phyloP scores from a whole-genome alignment of 2,888 invertebrate genomes.

The Smittia sp. region DNA sequence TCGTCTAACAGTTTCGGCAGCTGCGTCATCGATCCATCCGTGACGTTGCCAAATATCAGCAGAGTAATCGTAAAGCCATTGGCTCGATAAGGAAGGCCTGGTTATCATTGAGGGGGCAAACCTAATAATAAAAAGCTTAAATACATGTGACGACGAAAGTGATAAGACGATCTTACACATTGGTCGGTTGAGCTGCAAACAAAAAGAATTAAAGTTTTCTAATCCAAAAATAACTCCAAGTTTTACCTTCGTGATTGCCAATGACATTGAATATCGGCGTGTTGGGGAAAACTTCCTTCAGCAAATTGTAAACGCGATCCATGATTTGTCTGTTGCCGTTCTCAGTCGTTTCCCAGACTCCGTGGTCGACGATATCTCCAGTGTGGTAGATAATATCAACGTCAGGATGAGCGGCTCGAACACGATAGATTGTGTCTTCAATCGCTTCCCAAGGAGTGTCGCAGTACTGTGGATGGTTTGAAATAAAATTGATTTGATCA shows the following conservation, averaged over 20 bases:
- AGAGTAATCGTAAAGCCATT: constrained; percentile 71
- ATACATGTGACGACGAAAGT: not conserved
- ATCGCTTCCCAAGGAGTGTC: constrained; percentile 71
- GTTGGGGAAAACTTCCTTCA: constrained; percentile 60
- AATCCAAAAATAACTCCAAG: too few species aligned
- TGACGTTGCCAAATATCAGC: not conserved
- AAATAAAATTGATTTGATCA: constrained; percentile 50
- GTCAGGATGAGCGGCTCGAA: constrained; percentile 58
- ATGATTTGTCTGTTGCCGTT: constrained; percentile 63
- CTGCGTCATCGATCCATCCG: constrained; percentile 62
- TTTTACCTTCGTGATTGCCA: constrained; percentile 79
- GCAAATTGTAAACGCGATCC: constrained; percentile 55
- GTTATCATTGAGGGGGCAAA: constrained; percentile 60
- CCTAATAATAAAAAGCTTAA: constrained; percentile 49
- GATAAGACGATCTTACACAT: constrained; percentile 22
- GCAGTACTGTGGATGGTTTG: constrained; percentile 55
- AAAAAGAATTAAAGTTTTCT: not conserved
- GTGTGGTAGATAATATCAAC: constrained; percentile 74
- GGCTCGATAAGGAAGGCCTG: constrained; percentile 57
- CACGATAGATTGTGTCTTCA: constrained; percentile 65
- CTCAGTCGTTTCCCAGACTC: constrained; percentile 79
- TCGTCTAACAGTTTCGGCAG: constrained; percentile 59
- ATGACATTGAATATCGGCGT: constrained; percentile 66
- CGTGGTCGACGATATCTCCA: constrained; percentile 84
- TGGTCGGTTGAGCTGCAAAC: constrained; percentile 25